A percentile compares a stretch with the other conserved stretches of the same genome.
These are phyloP conservation scores for Drosophila sturtevanti DNA, from an alignment of 1,140 invertebrate species.

Conservation along the genomic window DNA sequence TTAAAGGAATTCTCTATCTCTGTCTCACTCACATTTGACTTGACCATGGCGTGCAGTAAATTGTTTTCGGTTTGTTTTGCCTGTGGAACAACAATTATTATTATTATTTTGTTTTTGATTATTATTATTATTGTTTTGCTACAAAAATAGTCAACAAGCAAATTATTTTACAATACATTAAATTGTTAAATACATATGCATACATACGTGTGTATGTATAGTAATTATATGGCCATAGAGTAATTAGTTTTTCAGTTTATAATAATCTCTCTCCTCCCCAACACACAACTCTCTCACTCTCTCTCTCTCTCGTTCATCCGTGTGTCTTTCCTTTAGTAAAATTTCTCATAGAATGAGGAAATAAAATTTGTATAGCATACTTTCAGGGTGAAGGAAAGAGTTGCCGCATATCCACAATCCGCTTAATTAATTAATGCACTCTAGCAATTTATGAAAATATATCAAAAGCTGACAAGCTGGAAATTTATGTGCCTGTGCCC, in stretches of 20 bases:
- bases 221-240: slow-evolving; percentile 17
- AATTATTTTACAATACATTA: slow-evolving; percentile 54
- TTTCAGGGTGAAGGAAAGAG: slow-evolving; percentile 51
- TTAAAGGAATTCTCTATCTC: slow-evolving; percentile 73
- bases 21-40: slow-evolving; percentile 35
- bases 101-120: slow-evolving; percentile 11
- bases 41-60: slow-evolving; percentile 79
- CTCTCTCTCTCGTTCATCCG: too few species aligned
- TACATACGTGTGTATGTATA: too few species aligned
- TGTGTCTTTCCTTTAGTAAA: not conserved
- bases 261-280: too few species aligned
- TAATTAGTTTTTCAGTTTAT: slow-evolving; percentile 63
- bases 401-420: slow-evolving; percentile 45
- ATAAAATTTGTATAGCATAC: slow-evolving; percentile 52
- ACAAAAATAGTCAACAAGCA: slow-evolving; percentile 59
- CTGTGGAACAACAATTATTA: slow-evolving; percentile 32
- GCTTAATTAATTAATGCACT: slow-evolving; percentile 82
- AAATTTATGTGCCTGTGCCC: slow-evolving; percentile 75
- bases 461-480: slow-evolving; percentile 81
- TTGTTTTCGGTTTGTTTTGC: slow-evolving; percentile 54
- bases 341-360: not conserved
- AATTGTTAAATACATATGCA: slow-evolving; percentile 79
- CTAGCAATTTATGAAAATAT: slow-evolving; percentile 81
- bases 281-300: too few species aligned
- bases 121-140: slow-evolving; percentile 56